Percentiles rank a stretch among this genome's conserved stretches.
Conservation (phyloP, 2,888 invertebrate genomes). For the Hydroisotoma schaefferi region DNA sequence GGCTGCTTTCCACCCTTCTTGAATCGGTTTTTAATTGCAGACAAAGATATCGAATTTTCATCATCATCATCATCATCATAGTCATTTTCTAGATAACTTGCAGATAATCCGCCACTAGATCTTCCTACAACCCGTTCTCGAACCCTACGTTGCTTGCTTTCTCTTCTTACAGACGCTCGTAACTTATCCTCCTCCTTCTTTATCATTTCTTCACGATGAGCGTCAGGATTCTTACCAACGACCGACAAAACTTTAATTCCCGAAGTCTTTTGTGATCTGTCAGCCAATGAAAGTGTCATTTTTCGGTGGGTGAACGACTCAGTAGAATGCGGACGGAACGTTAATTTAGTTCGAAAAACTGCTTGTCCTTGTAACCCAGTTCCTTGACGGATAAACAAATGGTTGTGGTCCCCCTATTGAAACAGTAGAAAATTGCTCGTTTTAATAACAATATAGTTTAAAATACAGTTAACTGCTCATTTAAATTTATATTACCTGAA, state of each 20-base stretch:
- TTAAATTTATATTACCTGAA: slow-evolving; percentile 60
- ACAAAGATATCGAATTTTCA: slow-evolving; percentile 84
- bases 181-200: slow-evolving; percentile 98
- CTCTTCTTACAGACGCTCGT: slow-evolving; percentile 76
- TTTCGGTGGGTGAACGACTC: slow-evolving; percentile 98
- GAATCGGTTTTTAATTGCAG: slow-evolving; percentile 92
- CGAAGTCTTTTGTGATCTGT: slow-evolving; percentile 85
- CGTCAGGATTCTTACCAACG: slow-evolving; percentile 91
- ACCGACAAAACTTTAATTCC: slow-evolving; percentile 95
- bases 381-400: slow-evolving; percentile 94
- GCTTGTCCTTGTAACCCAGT: slow-evolving; percentile 97
- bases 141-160: slow-evolving; percentile 60
- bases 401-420: slow-evolving; percentile 88
- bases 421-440: slow-evolving; percentile 38
- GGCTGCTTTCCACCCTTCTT: slow-evolving; percentile 60
- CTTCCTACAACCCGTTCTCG: slow-evolving; percentile 57
- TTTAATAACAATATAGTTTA: not conserved
- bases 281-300: slow-evolving; percentile 96
- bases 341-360: slow-evolving; percentile 91
- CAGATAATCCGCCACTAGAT: slow-evolving; percentile 55
- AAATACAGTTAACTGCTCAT: not conserved
- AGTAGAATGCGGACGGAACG: slow-evolving; percentile 97
- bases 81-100: slow-evolving; percentile 59
- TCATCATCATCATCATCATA: slow-evolving; percentile 68
- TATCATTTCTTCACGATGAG: slow-evolving; percentile 81